These are phyloP conservation scores for Drosophila incognita DNA, from an alignment of 2,888 invertebrate species.

Conservation along the genomic window DNA sequence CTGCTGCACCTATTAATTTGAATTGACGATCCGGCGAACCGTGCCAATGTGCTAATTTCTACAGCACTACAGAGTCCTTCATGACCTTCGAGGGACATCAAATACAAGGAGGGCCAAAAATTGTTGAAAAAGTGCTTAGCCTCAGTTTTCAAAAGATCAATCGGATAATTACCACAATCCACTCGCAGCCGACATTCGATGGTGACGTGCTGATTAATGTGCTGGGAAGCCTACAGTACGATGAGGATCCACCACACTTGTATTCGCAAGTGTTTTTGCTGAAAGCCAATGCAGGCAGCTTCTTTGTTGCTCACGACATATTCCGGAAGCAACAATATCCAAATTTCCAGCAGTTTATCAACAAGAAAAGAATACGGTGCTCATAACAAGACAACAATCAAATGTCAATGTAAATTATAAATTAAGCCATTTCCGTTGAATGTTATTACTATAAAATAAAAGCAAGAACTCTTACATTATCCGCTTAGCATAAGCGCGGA, in stretches of 20 bases:
- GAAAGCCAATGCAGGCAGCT: slow-evolving; percentile 93
- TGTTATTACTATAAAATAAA: background rate
- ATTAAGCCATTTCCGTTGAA: background rate
- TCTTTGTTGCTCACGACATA: slow-evolving; percentile 97
- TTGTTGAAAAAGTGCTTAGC: slow-evolving; percentile 97
- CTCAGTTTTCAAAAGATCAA: slow-evolving; percentile 97
- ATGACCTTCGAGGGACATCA: slow-evolving; percentile 98
- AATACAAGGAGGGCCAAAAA: slow-evolving; percentile 96
- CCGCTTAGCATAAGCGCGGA: background rate
- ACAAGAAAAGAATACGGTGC: background rate
- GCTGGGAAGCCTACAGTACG: slow-evolving; percentile 97
- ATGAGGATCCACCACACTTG: slow-evolving; percentile 97
- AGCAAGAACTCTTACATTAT: background rate
- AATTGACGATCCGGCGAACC: slow-evolving; percentile 88
- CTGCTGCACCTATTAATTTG: background rate
- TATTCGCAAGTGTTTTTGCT: slow-evolving; percentile 97
- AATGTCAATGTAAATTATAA: background rate
- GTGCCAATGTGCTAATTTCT: slow-evolving; percentile 95
- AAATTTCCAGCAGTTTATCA: background rate
- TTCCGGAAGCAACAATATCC: slow-evolving; percentile 87
- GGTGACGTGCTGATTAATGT: slow-evolving; percentile 98
- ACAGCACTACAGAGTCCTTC: slow-evolving; percentile 96
- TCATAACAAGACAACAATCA: background rate
- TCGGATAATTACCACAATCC: slow-evolving; percentile 95
- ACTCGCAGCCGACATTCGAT: slow-evolving; percentile 98